Percentiles rank a stretch among this genome's conserved stretches.
Evolutionary conservation across 2,888 invertebrate genomes (phyloP).

Genomic region (Ophraella communa): DNA sequence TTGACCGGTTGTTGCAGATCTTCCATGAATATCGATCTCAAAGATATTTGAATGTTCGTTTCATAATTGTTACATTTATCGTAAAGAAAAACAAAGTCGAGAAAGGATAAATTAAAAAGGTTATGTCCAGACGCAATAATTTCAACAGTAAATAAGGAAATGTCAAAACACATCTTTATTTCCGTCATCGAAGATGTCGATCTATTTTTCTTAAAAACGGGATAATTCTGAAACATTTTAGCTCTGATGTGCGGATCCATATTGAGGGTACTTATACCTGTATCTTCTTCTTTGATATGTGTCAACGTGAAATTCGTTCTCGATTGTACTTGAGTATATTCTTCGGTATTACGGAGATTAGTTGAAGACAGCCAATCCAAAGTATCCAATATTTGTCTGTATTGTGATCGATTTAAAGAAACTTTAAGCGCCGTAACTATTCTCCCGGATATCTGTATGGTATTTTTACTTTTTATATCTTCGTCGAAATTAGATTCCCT

Average conservation of each 20-base stretch:
- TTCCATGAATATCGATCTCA: conserved; percentile 89
- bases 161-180: conserved; percentile 69
- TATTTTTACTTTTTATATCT: conserved; percentile 36
- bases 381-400: conserved; percentile 87
- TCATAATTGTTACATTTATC: conserved; percentile 72
- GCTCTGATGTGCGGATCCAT: conserved; percentile 71
- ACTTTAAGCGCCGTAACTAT: conserved; percentile 86
- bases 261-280: conserved; percentile 62
- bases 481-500: no score
- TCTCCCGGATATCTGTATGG: conserved; percentile 71
- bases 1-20: conserved; percentile 81
- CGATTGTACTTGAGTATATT: conserved; percentile 43
- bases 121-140: conserved; percentile 75
- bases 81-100: conserved; percentile 80
- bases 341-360: conserved; percentile 52
- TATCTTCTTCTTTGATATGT: conserved; percentile 60
- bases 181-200: conserved; percentile 22
- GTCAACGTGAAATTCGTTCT: conserved; percentile 47
- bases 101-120: conserved; percentile 84
- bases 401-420: conserved; percentile 84
- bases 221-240: conserved; percentile 59
- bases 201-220: conserved; percentile 26
- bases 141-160: conserved; percentile 78
- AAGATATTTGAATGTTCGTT: conserved; percentile 78
- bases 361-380: conserved; percentile 59